Evolutionary conservation across 2,888 invertebrate genomes (phyloP), one percentile per base, ranked within the genome.

Genomic region (Hydropsyche betteni): DNA sequence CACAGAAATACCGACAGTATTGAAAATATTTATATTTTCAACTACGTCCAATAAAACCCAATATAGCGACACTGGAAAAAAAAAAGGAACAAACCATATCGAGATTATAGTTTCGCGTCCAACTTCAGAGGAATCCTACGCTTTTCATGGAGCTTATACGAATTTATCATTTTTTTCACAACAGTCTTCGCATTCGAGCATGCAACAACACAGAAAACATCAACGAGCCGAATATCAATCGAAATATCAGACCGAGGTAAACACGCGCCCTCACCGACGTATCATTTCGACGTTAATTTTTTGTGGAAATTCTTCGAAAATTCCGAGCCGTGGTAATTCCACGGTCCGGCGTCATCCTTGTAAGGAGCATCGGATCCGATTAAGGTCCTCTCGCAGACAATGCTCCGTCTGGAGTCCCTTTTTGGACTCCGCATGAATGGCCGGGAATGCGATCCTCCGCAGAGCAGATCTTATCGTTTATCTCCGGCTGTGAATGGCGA

Each of bases 391-490:
- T 10, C 10, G 44, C 70, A 70, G 70, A 70, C 70, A 70, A 70
- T 70, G 53, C 70, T 53, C 44, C 69, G 69, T 44, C 51, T 38
- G 14, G 51, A 69, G 16, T 69, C 53, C 72, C 34, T 72, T 72
- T 72, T 72, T 33, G 55, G 51, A 33, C 36, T 24, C 24, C 58
- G 61, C 14, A 72, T 72, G 72, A 72, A 72, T 72, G 72, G 58
- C 72, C 34, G 52, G 55, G 72, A 72, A 72, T 72, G 72, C 72
- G 36, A n/a, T 72, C 55, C 33, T 10, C 34, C 72, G 36, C 55
- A n/a, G 50, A 16, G 12, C 51, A 70, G 72, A 72, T 72, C 72
- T 72, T 72, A 72, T 72, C 72, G 50, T 55, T 72, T 55, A 72
- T 72, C 61, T 0, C 7, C 0, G 52, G 38, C 72, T 4, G n/a